Evolutionary conservation across 2,888 invertebrate genomes (phyloP).

Genomic region (Erebia ligea): DNA sequence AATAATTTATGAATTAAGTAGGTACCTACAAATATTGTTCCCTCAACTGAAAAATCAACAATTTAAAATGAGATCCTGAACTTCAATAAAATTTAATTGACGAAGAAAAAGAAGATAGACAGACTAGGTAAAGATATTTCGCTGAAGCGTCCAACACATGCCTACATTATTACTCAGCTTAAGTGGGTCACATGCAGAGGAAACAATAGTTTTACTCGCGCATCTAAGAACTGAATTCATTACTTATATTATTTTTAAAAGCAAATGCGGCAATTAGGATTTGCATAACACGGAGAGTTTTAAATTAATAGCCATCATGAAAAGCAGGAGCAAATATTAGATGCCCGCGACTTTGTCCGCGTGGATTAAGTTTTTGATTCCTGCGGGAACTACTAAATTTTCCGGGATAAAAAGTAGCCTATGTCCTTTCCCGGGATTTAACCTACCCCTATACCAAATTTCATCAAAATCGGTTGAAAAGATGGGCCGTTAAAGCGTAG

Average conservation of each 20-base stretch:
- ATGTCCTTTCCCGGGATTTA: no score
- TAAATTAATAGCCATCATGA: no score
- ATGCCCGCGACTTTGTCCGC: no score
- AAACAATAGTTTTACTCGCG: slow-evolving; percentile 22
- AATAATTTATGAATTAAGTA: background rate
- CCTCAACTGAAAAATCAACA: background rate
- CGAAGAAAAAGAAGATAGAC: background rate
- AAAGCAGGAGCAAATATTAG: no score
- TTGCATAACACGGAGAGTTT: background rate
- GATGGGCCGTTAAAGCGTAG: no score
- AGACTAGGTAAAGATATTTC: background rate
- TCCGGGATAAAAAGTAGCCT: no score
- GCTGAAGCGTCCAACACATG: slow-evolving; percentile 14
- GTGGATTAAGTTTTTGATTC: no score
- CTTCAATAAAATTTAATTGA: background rate
- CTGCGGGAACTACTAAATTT: no score
- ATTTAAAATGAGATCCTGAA: background rate
- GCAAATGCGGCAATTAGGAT: slow-evolving; percentile 14
- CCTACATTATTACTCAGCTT: slow-evolving; percentile 20
- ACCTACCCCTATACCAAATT: no score
- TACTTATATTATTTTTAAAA: slow-evolving; percentile 12
- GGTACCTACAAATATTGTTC: background rate
- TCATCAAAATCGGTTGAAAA: no score
- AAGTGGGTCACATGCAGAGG: slow-evolving; percentile 23
- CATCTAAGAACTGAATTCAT: slow-evolving; percentile 22